Percentiles rank a stretch among this genome's conserved stretches.
Conservation (phyloP, 2,797 vertebrate species). For the Buphagus erythrorhynchus region DNA sequence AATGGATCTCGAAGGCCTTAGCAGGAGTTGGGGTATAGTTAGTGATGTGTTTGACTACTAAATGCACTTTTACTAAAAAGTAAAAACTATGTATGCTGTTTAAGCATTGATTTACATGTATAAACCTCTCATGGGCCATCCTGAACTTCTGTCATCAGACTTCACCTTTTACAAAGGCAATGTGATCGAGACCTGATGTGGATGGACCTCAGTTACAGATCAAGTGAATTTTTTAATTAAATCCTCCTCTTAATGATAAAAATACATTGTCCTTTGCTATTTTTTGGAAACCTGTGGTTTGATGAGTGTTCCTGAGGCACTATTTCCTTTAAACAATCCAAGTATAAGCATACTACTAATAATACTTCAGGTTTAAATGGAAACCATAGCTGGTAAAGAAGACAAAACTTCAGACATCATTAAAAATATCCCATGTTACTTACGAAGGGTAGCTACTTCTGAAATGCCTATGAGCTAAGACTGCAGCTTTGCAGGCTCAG, state of each 20-base stretch:
- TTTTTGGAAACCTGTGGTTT: neutral
- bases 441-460: neutral
- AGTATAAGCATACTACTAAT: neutral
- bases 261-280: neutral
- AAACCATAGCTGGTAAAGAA: neutral
- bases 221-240: neutral
- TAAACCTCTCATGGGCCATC: neutral
- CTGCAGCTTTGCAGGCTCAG: neutral
- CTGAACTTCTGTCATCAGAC: neutral
- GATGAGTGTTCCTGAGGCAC: neutral
- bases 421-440: neutral
- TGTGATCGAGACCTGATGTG: neutral
- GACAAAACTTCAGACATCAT: neutral
- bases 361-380: neutral
- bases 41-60: neutral
- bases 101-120: neutral
- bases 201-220: neutral
- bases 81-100: neutral
- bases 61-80: neutral
- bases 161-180: neutral
- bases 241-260: neutral
- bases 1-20: neutral
- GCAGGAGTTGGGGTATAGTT: neutral
- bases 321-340: neutral
- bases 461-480: neutral